Evolutionary conservation across 2,797 vertebrate genomes (phyloP).

Genomic region (Gymnoscopelus microlampas): DNA sequence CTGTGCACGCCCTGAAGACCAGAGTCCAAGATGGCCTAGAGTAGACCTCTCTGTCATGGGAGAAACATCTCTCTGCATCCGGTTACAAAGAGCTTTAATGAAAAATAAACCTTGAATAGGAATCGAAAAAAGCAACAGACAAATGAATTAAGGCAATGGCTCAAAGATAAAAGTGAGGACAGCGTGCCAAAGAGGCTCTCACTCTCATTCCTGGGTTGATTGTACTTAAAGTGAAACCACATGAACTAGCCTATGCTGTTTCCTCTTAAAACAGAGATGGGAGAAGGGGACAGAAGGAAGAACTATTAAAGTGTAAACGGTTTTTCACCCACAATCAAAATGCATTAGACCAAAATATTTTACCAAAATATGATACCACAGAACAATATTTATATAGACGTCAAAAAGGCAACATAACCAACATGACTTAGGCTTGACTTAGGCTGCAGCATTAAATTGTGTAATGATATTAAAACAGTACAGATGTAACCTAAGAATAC

Average conservation of each 20-base stretch:
- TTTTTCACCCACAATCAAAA: too few relatives aligned
- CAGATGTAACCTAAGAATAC: too few relatives aligned
- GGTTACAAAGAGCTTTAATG: slow-evolving; percentile 64
- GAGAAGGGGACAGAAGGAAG: slow-evolving; percentile 29
- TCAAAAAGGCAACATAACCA: too few relatives aligned
- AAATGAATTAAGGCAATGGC: slow-evolving; percentile 65
- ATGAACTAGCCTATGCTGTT: slow-evolving; percentile 59
- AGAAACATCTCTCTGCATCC: slow-evolving; percentile 32
- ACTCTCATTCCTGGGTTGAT: slow-evolving; percentile 78
- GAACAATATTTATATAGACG: too few relatives aligned
- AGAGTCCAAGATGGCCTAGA: slow-evolving; percentile 35
- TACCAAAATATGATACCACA: too few relatives aligned
- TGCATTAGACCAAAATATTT: too few relatives aligned
- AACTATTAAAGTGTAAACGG: slow-evolving; percentile 6
- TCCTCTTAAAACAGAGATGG: slow-evolving; percentile 40
- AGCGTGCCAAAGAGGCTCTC: slow-evolving; percentile 65
- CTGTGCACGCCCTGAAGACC: slow-evolving; percentile 26
- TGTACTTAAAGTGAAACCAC: slow-evolving; percentile 81
- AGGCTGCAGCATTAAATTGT: too few relatives aligned
- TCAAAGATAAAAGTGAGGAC: slow-evolving; percentile 67
- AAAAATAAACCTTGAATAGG: slow-evolving; percentile 72
- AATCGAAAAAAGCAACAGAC: slow-evolving; percentile 52
- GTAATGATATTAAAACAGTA: too few relatives aligned
- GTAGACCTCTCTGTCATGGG: slow-evolving; percentile 38
- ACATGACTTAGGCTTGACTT: too few relatives aligned